Evolutionary conservation across 2,797 vertebrate species (phyloP), one percentile per base, ranked within the genome.

Genomic region (Knipowitschia caucasica): DNA sequence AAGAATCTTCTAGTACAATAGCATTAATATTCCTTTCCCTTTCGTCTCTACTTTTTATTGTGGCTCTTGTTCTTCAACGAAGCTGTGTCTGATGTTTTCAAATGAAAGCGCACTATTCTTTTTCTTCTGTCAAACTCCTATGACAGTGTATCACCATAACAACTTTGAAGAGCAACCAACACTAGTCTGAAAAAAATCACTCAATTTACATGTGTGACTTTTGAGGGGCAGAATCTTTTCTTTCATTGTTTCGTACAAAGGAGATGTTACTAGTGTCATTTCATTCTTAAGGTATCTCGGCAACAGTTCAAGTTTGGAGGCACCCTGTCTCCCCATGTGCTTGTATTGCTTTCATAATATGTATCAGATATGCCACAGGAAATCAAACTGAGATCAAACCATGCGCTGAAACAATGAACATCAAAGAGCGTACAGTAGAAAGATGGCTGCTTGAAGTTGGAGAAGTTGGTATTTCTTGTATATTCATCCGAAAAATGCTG

Each of bases 371-470:
- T 86, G 86, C 85, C 85, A 77, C 61, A 64, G 59, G 73, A 88
- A 84, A 86, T 88, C 84, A 88, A 82, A 83, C 79, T 78, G 67
- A 84, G 85, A 89, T 90, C 83, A 89, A 90, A 89, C 86, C 74
- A 73, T 53, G 75, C 81, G 78, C 75, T 65, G 82, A 76, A 88
- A 83, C 73, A 78, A 60, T 58, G 54, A 78, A 88, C 82, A 87
- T 90, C 86, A 88, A 89, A 88, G 70, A 64, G 69, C 62, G 34
- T 76, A 75, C 73, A 77, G 78, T 71, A 74, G 77, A 67, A 77
- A 69, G 61, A 59, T 67, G 55, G 57, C 44, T 49, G 71, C 61
- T 66, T 71, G 73, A 73, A 73, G 66, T 58, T 64, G 18, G 29
- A 6, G 26, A 21, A 14, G 50, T 8, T 15, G 29, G 47, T 29